phyloP scores from a whole-genome alignment of 2,797 vertebrate genomes.

The Menidia menidia region DNA sequence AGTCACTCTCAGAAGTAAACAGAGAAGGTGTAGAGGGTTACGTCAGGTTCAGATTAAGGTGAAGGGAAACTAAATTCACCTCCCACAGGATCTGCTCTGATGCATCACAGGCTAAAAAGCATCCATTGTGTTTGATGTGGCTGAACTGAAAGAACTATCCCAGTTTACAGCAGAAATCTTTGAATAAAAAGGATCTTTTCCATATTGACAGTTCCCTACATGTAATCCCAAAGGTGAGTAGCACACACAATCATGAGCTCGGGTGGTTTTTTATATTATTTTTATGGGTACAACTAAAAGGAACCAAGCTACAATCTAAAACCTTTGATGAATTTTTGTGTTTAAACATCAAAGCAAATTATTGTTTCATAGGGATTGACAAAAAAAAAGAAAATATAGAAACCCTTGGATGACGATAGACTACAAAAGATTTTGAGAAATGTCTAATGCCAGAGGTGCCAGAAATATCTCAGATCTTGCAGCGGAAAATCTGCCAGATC shows the following conservation, averaged over 20 bases:
- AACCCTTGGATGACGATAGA: slow-evolving; percentile 49
- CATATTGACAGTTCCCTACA: slow-evolving; percentile 23
- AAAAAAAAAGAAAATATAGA: slow-evolving; percentile 33
- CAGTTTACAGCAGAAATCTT: slow-evolving; percentile 10
- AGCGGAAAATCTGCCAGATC: slow-evolving; percentile 27
- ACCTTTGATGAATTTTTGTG: slow-evolving; percentile 52
- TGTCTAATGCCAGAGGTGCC: slow-evolving; percentile 29
- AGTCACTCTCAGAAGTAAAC: neutral
- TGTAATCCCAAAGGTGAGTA: slow-evolving; percentile 30
- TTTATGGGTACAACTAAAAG: slow-evolving; percentile 26
- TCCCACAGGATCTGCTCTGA: neutral
- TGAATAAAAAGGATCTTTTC: slow-evolving; percentile 30
- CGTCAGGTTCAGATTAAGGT: neutral
- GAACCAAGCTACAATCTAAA: neutral
- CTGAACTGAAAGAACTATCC: slow-evolving; percentile 22
- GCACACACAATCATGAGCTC: slow-evolving; percentile 31
- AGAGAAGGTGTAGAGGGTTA: neutral
- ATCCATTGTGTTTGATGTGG: slow-evolving; percentile 21
- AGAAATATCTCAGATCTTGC: slow-evolving; percentile 32
- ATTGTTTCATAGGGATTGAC: slow-evolving; percentile 37
- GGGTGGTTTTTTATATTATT: slow-evolving; percentile 48
- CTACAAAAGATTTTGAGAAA: slow-evolving; percentile 30
- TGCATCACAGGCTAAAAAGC: neutral
- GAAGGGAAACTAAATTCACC: neutral
- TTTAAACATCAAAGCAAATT: slow-evolving; percentile 49